Conservation (phyloP, 2,888 invertebrate genomes). For the Rhingia campestris region DNA sequence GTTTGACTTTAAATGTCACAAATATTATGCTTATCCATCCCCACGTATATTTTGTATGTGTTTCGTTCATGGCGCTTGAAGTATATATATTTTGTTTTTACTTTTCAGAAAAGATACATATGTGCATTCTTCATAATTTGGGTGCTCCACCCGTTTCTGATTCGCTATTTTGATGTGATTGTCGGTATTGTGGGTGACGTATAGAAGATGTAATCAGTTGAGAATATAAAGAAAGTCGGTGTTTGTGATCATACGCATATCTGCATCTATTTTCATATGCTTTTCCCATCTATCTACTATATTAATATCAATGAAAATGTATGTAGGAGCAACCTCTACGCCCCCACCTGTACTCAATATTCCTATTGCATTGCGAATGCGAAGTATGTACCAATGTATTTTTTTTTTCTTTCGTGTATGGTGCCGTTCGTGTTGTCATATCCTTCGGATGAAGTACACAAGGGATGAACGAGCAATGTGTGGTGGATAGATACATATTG, state of each 20-base stretch:
- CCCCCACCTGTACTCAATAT: not conserved
- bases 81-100: not conserved
- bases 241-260: too few species aligned
- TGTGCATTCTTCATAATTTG: constrained; percentile 37
- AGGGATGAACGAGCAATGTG: constrained; percentile 66
- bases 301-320: too few species aligned
- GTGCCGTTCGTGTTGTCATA: constrained; percentile 68
- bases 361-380: constrained; percentile 66
- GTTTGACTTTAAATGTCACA: constrained; percentile 35
- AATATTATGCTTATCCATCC: constrained; percentile 49
- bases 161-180: constrained; percentile 65
- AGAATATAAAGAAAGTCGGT: constrained; percentile 9
- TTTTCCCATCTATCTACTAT: too few species aligned
- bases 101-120: not conserved
- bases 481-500: constrained; percentile 70
- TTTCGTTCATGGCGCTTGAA: not conserved
- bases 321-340: not conserved
- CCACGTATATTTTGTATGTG: not conserved
- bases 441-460: constrained; percentile 71
- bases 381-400: constrained; percentile 20
- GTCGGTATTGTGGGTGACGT: not conserved
- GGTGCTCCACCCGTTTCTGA: constrained; percentile 73
- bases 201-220: constrained; percentile 42
- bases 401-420: constrained; percentile 28
- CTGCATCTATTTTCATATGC: too few species aligned